Percentiles rank a stretch among this genome's conserved stretches.
phyloP scores from a whole-genome alignment of 2,113 vertebrate genomes.

The Gymnobelideus leadbeateri region DNA sequence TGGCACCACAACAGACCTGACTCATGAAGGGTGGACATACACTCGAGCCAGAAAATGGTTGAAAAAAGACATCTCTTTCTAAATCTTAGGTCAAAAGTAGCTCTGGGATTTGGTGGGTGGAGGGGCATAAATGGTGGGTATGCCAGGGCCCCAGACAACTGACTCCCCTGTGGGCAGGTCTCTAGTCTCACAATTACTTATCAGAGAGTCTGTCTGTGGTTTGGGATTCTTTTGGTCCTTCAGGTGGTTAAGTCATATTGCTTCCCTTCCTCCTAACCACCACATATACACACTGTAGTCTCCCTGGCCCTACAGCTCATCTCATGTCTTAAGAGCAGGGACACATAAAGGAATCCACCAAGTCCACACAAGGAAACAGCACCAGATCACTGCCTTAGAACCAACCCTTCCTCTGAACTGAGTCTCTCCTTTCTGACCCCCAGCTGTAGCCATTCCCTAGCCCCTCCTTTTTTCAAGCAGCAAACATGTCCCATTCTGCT shows the following conservation, averaged over 20 bases:
- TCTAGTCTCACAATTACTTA: background rate
- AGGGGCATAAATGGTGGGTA: background rate
- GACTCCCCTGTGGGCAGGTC: background rate
- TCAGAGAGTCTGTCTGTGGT: background rate
- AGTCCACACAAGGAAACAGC: background rate
- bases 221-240: background rate
- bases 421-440: background rate
- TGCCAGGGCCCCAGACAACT: background rate
- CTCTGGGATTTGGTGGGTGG: background rate
- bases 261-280: background rate
- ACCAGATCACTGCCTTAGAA: background rate
- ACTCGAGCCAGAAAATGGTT: background rate
- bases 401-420: background rate
- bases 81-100: background rate
- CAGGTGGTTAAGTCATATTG: background rate
- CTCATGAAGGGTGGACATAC: conserved; percentile 52
- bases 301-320: background rate
- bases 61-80: background rate
- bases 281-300: background rate
- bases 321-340: background rate
- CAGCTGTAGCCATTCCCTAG: conserved; percentile 28
- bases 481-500: background rate
- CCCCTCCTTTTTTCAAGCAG: background rate
- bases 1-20: conserved; percentile 58
- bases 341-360: background rate